A percentile compares a stretch with the other conserved stretches of the same genome.
Conservation (phyloP, 2,797 vertebrate species). For the Enteromius mattozi region DNA sequence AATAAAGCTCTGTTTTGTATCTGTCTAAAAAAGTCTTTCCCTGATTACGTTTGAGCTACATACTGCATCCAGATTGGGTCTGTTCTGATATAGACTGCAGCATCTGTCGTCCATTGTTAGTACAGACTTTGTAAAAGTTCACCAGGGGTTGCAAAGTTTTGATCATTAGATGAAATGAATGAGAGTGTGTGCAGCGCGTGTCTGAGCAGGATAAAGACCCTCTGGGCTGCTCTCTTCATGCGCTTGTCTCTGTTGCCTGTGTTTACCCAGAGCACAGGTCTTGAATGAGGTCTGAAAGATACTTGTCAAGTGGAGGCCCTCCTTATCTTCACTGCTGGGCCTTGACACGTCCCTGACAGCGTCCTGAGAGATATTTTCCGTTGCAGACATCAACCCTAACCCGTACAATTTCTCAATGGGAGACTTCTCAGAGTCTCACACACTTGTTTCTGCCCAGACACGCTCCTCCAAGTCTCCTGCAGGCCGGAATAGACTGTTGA, state of each 20-base stretch:
- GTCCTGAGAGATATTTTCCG: slow-evolving; percentile 46
- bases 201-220: slow-evolving; percentile 71
- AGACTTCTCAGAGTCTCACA: slow-evolving; percentile 37
- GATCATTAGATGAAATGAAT: not conserved
- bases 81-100: not conserved
- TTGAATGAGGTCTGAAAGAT: slow-evolving; percentile 52
- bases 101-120: not conserved
- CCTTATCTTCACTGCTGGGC: slow-evolving; percentile 46
- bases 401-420: slow-evolving; percentile 17
- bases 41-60: not conserved
- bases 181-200: slow-evolving; percentile 65
- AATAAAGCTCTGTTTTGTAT: slow-evolving; percentile 36
- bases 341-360: slow-evolving; percentile 48
- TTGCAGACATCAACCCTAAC: slow-evolving; percentile 32
- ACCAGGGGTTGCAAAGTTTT: not conserved
- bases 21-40: slow-evolving; percentile 9
- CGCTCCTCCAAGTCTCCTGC: slow-evolving; percentile 35
- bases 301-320: slow-evolving; percentile 41
- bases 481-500: slow-evolving; percentile 13
- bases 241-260: slow-evolving; percentile 44
- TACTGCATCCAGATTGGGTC: not conserved
- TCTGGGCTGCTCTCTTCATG: slow-evolving; percentile 63
- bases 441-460: slow-evolving; percentile 52
- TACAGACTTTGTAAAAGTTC: not conserved
- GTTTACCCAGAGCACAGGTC: slow-evolving; percentile 43